Conservation (phyloP, 1,140 invertebrate genomes). For the Tribolium castaneum region DNA sequence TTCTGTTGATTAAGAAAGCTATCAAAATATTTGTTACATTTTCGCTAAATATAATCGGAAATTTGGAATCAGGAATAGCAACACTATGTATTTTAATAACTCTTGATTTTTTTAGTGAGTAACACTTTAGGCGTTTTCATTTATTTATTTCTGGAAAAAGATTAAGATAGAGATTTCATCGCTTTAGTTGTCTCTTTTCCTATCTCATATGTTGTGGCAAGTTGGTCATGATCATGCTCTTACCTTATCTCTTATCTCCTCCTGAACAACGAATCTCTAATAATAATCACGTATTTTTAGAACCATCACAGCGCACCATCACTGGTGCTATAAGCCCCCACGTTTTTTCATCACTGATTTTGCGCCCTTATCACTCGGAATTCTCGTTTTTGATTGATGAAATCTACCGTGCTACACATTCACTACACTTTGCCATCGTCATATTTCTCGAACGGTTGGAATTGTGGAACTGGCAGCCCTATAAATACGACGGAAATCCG, state of each 20-base stretch:
- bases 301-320: constrained; percentile 12
- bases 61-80: background rate
- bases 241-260: constrained; percentile 3
- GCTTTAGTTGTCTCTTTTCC: too few species aligned
- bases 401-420: background rate
- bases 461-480: constrained; percentile 39
- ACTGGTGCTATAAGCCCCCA: background rate
- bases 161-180: too few species aligned
- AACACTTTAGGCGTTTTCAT: background rate
- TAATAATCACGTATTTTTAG: constrained; percentile 39
- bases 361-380: background rate
- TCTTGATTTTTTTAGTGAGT: too few species aligned
- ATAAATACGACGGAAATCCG: constrained; percentile 37
- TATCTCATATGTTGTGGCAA: background rate
- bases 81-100: background rate
- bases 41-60: constrained; percentile 2
- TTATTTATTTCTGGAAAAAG: background rate
- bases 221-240: background rate
- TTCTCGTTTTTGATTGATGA: constrained; percentile 8
- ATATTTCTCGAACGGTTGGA: constrained; percentile 19
- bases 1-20: background rate
- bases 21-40: background rate
- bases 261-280: background rate
- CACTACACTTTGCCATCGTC: constrained; percentile 23
- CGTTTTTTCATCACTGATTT: background rate